Evolutionary conservation across 1,140 invertebrate species (phyloP), one percentile per base, ranked within the genome.

Genomic region (Leptestheria dahalacensis): DNA sequence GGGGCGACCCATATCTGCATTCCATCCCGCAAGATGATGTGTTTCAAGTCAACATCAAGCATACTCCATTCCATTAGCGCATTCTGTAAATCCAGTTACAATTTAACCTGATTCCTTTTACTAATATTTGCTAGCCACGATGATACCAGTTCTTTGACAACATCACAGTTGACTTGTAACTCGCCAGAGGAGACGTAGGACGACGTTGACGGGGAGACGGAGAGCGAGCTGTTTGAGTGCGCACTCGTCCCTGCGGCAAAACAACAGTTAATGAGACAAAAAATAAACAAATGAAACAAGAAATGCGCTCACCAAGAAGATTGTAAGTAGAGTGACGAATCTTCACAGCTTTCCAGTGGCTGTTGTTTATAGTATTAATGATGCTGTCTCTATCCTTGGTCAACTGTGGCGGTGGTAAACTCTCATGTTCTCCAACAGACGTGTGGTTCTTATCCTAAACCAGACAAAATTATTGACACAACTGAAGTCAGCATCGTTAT

Each of bases 31-130:
- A 60, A 52, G 11, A 60, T 48, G 12, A 60, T 33, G 48, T 60
- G 58, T 60, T 60, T 60, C 26, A 60, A 51, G 6, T 50, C 51
- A 15, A 60, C 49, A 21, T 60, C 58, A 28, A 60, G 24, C 26
- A 52, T 60, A 26, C 53, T 55, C 4, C n/a, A 28, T 29, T 55
- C 53, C n/a, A n/a, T n/a, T n/a, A n/a, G n/a, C n/a, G n/a, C n/a
- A n/a, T n/a, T n/a, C n/a, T n/a, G n/a, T n/a, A n/a, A n/a, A n/a
- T n/a, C n/a, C n/a, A n/a, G n/a, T n/a, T n/a, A n/a, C n/a, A n/a
- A n/a, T n/a, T n/a, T n/a, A n/a, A n/a, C n/a, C n/a, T n/a, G n/a
- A n/a, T n/a, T n/a, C n/a, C n/a, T n/a, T n/a, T n/a, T n/a, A n/a
- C n/a, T n/a, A n/a, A n/a, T n/a, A n/a, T n/a, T n/a, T n/a, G n/a